Percentiles rank a stretch among this genome's conserved stretches.
These are phyloP conservation scores for Otocyon megalotis DNA, from an alignment of 2,113 vertebrate species.

Conservation along the genomic window DNA sequence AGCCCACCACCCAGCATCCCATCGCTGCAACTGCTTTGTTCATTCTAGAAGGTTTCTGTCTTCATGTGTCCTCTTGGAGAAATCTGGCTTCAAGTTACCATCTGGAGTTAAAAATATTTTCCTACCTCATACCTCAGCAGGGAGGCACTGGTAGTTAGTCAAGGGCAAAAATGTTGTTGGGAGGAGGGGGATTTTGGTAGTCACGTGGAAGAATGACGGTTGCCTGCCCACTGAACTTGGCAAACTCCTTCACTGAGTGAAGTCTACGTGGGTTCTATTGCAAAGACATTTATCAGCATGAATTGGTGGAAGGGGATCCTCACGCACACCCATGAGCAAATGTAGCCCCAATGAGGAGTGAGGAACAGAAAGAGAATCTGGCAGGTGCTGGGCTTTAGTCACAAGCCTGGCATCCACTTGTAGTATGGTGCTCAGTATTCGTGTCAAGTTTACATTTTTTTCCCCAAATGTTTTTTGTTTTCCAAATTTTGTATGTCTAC, in stretches of 20 bases:
- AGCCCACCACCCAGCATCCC: background rate
- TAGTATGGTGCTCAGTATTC: background rate
- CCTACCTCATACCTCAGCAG: background rate
- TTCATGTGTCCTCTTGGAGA: background rate
- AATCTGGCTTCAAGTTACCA: background rate
- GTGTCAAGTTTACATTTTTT: background rate
- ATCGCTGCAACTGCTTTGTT: background rate
- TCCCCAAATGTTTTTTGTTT: background rate
- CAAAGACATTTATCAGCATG: background rate
- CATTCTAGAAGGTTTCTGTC: background rate
- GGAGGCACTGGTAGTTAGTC: background rate
- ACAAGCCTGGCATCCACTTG: background rate
- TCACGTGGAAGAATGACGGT: background rate
- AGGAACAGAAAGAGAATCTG: background rate
- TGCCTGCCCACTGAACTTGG: background rate
- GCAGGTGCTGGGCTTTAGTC: background rate
- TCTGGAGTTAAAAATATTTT: background rate
- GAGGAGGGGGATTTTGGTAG: background rate
- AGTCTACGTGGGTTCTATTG: background rate
- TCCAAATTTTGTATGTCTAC: background rate
- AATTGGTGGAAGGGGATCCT: background rate
- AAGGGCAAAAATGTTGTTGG: background rate
- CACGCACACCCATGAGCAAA: fast-evolving
- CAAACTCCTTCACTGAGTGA: background rate
- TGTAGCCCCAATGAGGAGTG: background rate